These are phyloP conservation scores for Mesocentrotus franciscanus DNA, from an alignment of 53 echinoderm and acorn worm species.

Conservation along the genomic window DNA sequence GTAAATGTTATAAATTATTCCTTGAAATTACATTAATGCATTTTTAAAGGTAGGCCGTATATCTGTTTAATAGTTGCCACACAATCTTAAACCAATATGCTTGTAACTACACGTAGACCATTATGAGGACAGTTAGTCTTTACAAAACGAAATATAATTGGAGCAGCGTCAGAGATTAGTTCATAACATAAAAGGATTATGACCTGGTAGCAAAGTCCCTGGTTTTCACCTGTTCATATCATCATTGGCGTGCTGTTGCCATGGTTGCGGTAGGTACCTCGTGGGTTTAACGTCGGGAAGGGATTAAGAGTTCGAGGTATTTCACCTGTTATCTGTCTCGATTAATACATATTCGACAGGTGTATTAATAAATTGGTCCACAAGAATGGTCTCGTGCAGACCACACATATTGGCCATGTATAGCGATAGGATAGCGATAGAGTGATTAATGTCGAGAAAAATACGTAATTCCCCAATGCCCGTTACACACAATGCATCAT, in stretches of 20 bases:
- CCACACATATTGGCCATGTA: background rate
- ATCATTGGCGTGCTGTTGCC: background rate
- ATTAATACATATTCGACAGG: constrained; percentile 28
- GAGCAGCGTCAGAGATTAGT: background rate
- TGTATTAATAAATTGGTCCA: constrained; percentile 20
- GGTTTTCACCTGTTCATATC: constrained; percentile 5
- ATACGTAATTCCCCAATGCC: too few species aligned
- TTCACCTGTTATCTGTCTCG: background rate
- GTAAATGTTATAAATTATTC: background rate
- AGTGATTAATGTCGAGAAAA: too few species aligned
- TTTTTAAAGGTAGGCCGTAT: background rate
- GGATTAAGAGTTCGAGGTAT: background rate
- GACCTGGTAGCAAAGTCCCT: background rate
- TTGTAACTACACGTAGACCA: background rate
- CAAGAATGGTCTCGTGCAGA: background rate
- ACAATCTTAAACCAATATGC: too few species aligned
- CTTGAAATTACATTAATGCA: background rate
- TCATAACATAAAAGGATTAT: background rate
- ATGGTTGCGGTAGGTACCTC: background rate
- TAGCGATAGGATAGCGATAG: background rate
- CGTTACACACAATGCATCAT: too few species aligned
- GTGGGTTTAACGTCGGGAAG: background rate
- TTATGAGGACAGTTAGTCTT: background rate
- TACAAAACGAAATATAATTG: background rate
- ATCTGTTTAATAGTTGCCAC: background rate